phyloP scores from a whole-genome alignment of 2,888 invertebrate genomes.

The Drosophila mettleri region DNA sequence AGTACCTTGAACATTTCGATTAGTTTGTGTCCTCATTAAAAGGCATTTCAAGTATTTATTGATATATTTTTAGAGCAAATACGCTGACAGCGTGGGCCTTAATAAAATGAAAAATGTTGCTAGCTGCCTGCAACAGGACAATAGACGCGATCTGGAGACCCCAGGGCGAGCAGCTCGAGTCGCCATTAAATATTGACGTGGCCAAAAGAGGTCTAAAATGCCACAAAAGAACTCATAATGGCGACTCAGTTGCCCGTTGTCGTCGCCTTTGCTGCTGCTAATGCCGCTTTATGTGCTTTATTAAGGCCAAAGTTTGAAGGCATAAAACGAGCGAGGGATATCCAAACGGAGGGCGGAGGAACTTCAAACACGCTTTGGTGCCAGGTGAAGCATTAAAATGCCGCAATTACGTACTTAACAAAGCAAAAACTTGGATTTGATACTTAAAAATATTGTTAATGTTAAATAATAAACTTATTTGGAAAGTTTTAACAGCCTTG shows the following conservation, averaged over 20 bases:
- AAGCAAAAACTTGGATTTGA: constrained; percentile 43
- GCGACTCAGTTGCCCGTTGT: constrained; percentile 59
- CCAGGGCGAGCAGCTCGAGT: constrained; percentile 33
- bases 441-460: constrained; percentile 25
- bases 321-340: constrained; percentile 7
- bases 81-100: constrained; percentile 39
- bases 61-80: constrained; percentile 31
- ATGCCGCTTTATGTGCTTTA: constrained; percentile 75
- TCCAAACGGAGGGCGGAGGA: not conserved
- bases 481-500: not conserved
- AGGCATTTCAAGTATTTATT: constrained; percentile 33
- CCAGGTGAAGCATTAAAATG: constrained; percentile 75
- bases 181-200: constrained; percentile 75
- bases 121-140: constrained; percentile 26
- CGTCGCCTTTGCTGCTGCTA: constrained; percentile 60
- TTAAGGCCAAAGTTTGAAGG: constrained; percentile 50
- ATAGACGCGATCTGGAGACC: not conserved
- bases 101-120: constrained; percentile 47
- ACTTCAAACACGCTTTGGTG: constrained; percentile 67
- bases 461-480: constrained; percentile 9
- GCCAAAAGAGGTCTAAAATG: constrained; percentile 74
- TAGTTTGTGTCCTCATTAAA: constrained; percentile 26
- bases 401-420: constrained; percentile 61
- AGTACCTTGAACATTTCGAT: constrained; percentile 10
- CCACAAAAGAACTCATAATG: constrained; percentile 79